Percentiles rank a stretch among this genome's conserved stretches.
Evolutionary conservation across 2,888 invertebrate species (phyloP).

Genomic region (Oscheius sp.): DNA sequence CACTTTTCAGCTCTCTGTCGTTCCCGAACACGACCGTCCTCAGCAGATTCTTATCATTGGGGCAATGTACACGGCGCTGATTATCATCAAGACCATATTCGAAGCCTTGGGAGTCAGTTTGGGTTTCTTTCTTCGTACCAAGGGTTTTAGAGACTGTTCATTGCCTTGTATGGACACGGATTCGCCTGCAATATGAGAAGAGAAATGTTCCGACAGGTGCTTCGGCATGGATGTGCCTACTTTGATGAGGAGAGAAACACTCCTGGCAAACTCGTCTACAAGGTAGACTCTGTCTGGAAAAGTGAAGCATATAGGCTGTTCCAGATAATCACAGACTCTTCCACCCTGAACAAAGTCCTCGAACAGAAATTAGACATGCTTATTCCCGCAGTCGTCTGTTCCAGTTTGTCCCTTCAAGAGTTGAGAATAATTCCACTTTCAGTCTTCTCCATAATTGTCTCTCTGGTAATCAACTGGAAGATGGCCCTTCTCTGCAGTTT

Average conservation of each 20-base stretch:
- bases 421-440: slow-evolving; percentile 4
- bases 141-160: slow-evolving; percentile 61
- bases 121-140: not conserved
- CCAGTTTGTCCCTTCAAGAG: slow-evolving; percentile 34
- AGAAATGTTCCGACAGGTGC: slow-evolving; percentile 68
- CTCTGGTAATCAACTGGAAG: slow-evolving; percentile 70
- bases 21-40: slow-evolving; percentile 55
- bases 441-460: slow-evolving; percentile 62
- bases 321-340: slow-evolving; percentile 69
- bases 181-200: slow-evolving; percentile 65
- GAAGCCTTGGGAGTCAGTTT: slow-evolving; percentile 66
- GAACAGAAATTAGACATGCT: slow-evolving; percentile 69
- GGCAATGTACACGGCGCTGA: slow-evolving; percentile 66
- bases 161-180: slow-evolving; percentile 69
- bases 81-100: slow-evolving; percentile 71
- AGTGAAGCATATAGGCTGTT: not conserved
- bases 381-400: slow-evolving; percentile 68
- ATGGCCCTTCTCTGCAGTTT: slow-evolving; percentile 68
- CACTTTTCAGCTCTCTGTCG: slow-evolving; percentile 58
- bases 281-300: not conserved
- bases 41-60: slow-evolving; percentile 65
- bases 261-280: slow-evolving; percentile 56
- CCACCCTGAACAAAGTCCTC: slow-evolving; percentile 67
- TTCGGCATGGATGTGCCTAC: slow-evolving; percentile 69
- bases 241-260: slow-evolving; percentile 70